A percentile compares a stretch with the other conserved stretches of the same genome.
Conservation (phyloP, 2,888 invertebrate genomes). For the Rosalia funebris region DNA sequence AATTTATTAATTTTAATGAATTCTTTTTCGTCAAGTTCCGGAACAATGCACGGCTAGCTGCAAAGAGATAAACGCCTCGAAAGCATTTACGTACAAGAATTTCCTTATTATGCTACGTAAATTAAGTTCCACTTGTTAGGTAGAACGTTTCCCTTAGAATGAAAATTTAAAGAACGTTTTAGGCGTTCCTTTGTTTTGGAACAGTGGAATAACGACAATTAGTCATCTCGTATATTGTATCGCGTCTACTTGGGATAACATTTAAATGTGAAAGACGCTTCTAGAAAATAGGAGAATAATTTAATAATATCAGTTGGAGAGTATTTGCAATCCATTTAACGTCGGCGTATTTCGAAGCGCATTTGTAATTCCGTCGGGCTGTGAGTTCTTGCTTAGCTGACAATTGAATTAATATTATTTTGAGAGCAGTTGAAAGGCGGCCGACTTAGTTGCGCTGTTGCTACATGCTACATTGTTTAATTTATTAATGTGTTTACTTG, state of each 20-base stretch:
- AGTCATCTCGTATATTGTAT: conserved; percentile 28
- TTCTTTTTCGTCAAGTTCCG: conserved; percentile 25
- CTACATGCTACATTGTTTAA: conserved; percentile 2
- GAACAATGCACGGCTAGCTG: conserved; percentile 19
- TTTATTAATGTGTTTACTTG: not conserved
- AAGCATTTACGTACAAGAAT: conserved; percentile 27
- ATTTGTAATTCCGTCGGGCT: conserved; percentile 22
- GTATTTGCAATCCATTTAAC: conserved; percentile 38
- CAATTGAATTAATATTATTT: conserved; percentile 44
- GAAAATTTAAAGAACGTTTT: no score
- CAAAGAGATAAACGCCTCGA: conserved; percentile 6
- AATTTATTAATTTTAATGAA: conserved; percentile 39
- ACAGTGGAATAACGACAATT: conserved; percentile 28
- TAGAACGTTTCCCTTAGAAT: no score
- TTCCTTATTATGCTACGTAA: conserved; percentile 21
- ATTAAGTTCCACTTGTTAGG: conserved; percentile 26
- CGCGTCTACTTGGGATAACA: conserved; percentile 26
- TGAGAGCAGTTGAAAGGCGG: conserved; percentile 35
- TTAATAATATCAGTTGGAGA: conserved; percentile 36
- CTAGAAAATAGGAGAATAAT: conserved; percentile 33
- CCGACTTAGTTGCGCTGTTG: conserved; percentile 40
- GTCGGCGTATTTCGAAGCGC: conserved; percentile 28
- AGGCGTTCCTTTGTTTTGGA: conserved; percentile 20
- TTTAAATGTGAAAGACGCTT: conserved; percentile 33
- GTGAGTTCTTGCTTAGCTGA: conserved; percentile 19